phyloP scores from a whole-genome alignment of 2,888 invertebrate genomes.

The Neuroscelio doddi region DNA sequence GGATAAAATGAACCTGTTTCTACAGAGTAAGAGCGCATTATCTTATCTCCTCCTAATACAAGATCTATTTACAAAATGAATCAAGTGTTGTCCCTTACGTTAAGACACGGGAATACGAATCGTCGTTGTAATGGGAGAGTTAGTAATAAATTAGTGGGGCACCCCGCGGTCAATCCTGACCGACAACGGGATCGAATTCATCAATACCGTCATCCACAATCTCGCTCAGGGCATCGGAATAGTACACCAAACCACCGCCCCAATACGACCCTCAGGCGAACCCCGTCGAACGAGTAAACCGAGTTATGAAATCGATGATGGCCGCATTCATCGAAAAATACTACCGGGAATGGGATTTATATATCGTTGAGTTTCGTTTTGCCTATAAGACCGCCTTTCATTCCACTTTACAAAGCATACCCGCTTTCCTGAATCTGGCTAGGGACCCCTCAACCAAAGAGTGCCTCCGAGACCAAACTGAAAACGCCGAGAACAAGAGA shows the following conservation, averaged over 20 bases:
- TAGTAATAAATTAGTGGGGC: constrained; percentile 1
- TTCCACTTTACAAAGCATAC: too few species aligned
- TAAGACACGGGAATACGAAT: constrained; percentile 4
- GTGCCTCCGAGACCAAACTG: too few species aligned
- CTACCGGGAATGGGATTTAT: too few species aligned
- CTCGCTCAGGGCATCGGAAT: not conserved
- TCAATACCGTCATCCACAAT: not conserved
- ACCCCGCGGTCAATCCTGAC: not conserved
- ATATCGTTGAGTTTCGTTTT: too few species aligned
- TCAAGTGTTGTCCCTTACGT: not conserved
- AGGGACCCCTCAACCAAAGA: too few species aligned
- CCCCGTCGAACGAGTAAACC: constrained; percentile 25
- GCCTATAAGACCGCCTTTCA: too few species aligned
- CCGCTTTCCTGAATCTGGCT: too few species aligned
- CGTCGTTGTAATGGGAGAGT: not conserved
- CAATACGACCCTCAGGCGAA: constrained; percentile 19
- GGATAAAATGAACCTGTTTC: not conserved
- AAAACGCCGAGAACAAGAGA: too few species aligned
- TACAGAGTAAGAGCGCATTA: not conserved
- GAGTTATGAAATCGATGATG: too few species aligned
- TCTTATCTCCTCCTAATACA: not conserved
- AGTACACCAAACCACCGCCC: constrained; percentile 1
- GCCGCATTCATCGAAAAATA: too few species aligned
- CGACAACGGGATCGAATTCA: constrained; percentile 11
- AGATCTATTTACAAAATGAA: constrained; percentile 4